Evolutionary conservation across 2,888 invertebrate species (phyloP).

Genomic region (Odiellus spinosus): DNA sequence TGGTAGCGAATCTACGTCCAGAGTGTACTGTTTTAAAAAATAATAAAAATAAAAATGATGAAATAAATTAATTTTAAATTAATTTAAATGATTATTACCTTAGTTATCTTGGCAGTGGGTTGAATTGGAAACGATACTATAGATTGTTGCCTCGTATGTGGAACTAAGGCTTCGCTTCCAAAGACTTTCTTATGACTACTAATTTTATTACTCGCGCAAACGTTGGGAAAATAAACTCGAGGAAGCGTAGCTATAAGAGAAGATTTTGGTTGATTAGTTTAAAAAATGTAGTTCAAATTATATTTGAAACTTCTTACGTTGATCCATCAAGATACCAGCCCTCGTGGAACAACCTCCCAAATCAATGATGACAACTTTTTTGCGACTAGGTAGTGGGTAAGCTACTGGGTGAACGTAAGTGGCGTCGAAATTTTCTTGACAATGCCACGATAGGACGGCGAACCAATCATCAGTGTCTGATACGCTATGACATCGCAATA

Average conservation of each 20-base stretch:
- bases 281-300: background rate
- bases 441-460: constrained; percentile 36
- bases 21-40: constrained; percentile 26
- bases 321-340: constrained; percentile 37
- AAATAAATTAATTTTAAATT: no score
- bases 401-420: constrained; percentile 36
- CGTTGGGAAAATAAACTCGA: constrained; percentile 39
- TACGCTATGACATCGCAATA: constrained; percentile 33
- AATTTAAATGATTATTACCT: no score
- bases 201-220: constrained; percentile 32
- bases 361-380: constrained; percentile 36
- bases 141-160: constrained; percentile 30
- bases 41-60: constrained; percentile 3
- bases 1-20: constrained; percentile 33
- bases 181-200: constrained; percentile 25
- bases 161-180: constrained; percentile 34
- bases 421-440: constrained; percentile 30
- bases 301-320: constrained; percentile 27
- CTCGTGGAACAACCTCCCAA: constrained; percentile 40
- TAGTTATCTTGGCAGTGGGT: constrained; percentile 34
- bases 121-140: constrained; percentile 31
- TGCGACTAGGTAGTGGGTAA: constrained; percentile 9
- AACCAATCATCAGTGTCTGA: constrained; percentile 36
- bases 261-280: no score
- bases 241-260: constrained; percentile 32